Evolutionary conservation across 1,140 invertebrate species (phyloP).

Genomic region (Epicauta chinensis): DNA sequence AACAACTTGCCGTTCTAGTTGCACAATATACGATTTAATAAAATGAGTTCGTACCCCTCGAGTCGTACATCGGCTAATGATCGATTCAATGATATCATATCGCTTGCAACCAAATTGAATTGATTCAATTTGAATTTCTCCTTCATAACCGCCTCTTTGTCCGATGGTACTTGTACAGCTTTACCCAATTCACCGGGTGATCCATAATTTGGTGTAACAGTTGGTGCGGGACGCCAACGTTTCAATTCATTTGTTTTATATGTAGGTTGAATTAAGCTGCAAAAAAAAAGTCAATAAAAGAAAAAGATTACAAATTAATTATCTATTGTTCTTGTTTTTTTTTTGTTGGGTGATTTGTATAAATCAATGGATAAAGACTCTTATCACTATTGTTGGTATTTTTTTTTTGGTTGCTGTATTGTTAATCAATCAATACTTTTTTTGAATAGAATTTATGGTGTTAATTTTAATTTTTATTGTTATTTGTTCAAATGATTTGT

Average conservation of each 20-base stretch:
- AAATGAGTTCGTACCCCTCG: conserved; percentile 79
- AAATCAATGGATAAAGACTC: too few species aligned
- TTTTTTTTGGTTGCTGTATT: too few species aligned
- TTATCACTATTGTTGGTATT: too few species aligned
- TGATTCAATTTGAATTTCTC: conserved; percentile 97
- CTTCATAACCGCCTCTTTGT: conserved; percentile 81
- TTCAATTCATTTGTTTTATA: conserved; percentile 53
- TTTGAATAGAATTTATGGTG: too few species aligned
- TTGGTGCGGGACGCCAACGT: conserved; percentile 64
- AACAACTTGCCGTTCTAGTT: too few species aligned
- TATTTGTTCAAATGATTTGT: too few species aligned
- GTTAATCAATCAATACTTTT: too few species aligned
- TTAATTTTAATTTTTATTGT: too few species aligned
- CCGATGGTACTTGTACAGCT: conserved; percentile 77
- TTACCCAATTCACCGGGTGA: conserved; percentile 83
- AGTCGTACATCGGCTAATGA: conserved; percentile 91
- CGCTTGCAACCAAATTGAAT: conserved; percentile 96
- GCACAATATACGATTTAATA: too few species aligned
- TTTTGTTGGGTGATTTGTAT: too few species aligned
- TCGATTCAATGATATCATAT: conserved; percentile 95
- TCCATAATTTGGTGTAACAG: conserved; percentile 59
- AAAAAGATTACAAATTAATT: conserved; percentile 8
- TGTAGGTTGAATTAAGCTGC: conserved; percentile 20
- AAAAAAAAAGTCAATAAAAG: conserved; percentile 1
- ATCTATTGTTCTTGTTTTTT: neutral